These are phyloP conservation scores for Brachypalpus laphriformis DNA, from an alignment of 2,888 invertebrate species.

Conservation along the genomic window DNA sequence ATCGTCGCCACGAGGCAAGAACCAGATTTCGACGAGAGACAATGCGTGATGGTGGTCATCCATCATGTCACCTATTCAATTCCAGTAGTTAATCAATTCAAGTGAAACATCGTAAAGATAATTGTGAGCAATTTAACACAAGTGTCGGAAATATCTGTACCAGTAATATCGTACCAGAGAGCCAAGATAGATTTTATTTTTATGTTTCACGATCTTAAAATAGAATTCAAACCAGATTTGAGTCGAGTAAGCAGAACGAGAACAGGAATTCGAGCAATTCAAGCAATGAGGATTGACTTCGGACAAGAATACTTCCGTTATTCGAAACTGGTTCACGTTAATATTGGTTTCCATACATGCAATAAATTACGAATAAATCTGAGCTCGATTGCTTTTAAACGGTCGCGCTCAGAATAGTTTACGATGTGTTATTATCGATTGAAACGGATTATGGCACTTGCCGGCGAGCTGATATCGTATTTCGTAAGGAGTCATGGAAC, in stretches of 20 bases:
- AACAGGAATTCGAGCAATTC: constrained; percentile 57
- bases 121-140: constrained; percentile 62
- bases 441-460: constrained; percentile 44
- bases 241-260: constrained; percentile 3
- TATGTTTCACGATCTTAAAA: constrained; percentile 36
- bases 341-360: constrained; percentile 53
- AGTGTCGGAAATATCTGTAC: constrained; percentile 59
- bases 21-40: constrained; percentile 35
- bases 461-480: constrained; percentile 28
- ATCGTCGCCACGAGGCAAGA: neutral
- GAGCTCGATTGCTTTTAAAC: constrained; percentile 1
- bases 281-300: constrained; percentile 31
- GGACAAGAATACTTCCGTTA: constrained; percentile 62
- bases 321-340: constrained; percentile 57
- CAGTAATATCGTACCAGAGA: constrained; percentile 21
- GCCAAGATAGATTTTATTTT: constrained; percentile 37
- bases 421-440: neutral
- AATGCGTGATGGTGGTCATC: constrained; percentile 42
- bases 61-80: constrained; percentile 70
- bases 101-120: constrained; percentile 49
- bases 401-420: neutral
- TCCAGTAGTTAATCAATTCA: constrained; percentile 71
- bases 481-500: constrained; percentile 13
- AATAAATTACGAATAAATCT: constrained; percentile 42
- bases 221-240: constrained; percentile 57